A percentile compares a stretch with the other conserved stretches of the same genome.
Conservation (phyloP, 2,888 invertebrate genomes). For the Chironomus riparius region DNA sequence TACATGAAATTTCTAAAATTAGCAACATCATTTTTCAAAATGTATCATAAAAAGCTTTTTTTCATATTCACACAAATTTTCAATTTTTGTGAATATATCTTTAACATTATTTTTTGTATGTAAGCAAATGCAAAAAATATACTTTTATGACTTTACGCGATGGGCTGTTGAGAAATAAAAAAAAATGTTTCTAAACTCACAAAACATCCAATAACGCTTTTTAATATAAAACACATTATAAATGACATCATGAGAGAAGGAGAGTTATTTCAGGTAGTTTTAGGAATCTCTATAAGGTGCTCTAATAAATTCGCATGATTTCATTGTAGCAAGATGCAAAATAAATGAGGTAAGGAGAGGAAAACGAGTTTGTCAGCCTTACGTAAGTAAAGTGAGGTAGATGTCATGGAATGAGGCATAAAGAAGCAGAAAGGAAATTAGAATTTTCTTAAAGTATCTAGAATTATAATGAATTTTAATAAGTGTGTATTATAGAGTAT, state of each 20-base stretch:
- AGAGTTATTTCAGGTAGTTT: background rate
- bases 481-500: background rate
- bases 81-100: too few relatives aligned
- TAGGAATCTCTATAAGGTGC: background rate
- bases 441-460: background rate
- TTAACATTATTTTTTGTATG: background rate
- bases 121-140: background rate
- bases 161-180: background rate
- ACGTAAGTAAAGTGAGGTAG: background rate
- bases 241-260: background rate
- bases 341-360: background rate
- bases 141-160: background rate
- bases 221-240: background rate
- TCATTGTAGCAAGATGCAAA: background rate
- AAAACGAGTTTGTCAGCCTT: background rate
- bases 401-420: background rate
- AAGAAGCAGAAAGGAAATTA: background rate
- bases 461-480: background rate
- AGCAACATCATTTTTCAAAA: background rate
- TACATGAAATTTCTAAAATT: too few relatives aligned
- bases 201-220: background rate
- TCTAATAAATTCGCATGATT: background rate
- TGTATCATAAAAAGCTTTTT: background rate
- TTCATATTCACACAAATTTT: too few relatives aligned
- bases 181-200: background rate